Percentiles rank a stretch among this genome's conserved stretches.
phyloP scores from a whole-genome alignment of 2,888 invertebrate species.

The Drosophila borealis region DNA sequence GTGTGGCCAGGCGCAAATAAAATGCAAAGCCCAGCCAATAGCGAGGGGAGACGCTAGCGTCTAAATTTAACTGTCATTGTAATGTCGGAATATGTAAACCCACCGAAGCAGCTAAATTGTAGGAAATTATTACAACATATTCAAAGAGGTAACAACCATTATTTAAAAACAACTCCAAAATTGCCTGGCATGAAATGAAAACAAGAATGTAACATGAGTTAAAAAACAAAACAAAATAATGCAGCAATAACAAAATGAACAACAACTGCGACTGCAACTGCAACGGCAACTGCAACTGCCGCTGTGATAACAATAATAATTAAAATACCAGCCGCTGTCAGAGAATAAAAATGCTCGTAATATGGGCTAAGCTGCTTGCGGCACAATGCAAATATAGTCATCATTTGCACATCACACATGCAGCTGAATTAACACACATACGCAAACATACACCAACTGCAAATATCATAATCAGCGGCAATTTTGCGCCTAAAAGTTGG shows the following conservation, averaged over 20 bases:
- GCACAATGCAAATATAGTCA: slow-evolving; percentile 40
- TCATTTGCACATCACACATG: slow-evolving; percentile 44
- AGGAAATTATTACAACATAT: background rate
- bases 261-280: slow-evolving; percentile 8
- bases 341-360: slow-evolving; percentile 23
- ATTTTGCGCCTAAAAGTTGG: slow-evolving; percentile 69
- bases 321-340: slow-evolving; percentile 53
- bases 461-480: slow-evolving; percentile 59
- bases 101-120: background rate
- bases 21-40: too few relatives aligned
- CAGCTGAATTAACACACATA: slow-evolving; percentile 38
- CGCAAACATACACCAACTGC: background rate
- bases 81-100: background rate
- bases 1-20: background rate
- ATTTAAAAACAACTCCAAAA: background rate
- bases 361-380: slow-evolving; percentile 35
- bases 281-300: slow-evolving; percentile 8
- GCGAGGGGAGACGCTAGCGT: background rate
- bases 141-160: too few relatives aligned
- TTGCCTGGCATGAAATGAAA: too few relatives aligned
- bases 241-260: background rate
- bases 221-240: too few relatives aligned
- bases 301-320: slow-evolving; percentile 64
- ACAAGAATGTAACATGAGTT: too few relatives aligned
- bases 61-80: background rate